phyloP scores from a whole-genome alignment of 2,797 vertebrate species.

The Sebastiscus albofasciatus region DNA sequence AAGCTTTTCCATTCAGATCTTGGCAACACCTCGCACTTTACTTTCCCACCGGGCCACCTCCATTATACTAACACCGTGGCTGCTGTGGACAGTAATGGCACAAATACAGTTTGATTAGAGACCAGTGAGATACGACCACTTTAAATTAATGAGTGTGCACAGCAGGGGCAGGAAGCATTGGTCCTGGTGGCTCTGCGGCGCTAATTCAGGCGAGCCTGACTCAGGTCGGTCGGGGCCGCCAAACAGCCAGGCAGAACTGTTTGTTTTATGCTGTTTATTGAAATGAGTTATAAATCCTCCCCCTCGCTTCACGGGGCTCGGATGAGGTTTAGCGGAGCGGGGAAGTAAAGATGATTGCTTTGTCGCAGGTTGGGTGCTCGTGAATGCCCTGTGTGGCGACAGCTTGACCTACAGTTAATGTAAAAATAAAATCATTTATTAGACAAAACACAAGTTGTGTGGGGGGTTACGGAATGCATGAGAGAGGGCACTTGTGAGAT shows the following conservation, averaged over 20 bases:
- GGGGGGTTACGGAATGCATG: background rate
- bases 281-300: constrained; percentile 73
- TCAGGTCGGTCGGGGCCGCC: constrained; percentile 37
- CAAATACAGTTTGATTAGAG: constrained; percentile 77
- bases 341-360: constrained; percentile 63
- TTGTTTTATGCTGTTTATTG: constrained; percentile 77
- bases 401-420: constrained; percentile 46
- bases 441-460: constrained; percentile 17
- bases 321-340: constrained; percentile 48
- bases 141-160: constrained; percentile 76
- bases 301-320: constrained; percentile 22
- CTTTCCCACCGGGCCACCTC: constrained; percentile 58
- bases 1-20: constrained; percentile 66
- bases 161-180: constrained; percentile 49
- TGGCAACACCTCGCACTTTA: constrained; percentile 63
- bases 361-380: constrained; percentile 44
- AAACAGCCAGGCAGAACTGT: constrained; percentile 60
- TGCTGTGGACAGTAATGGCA: constrained; percentile 65
- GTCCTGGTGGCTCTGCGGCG: constrained; percentile 58
- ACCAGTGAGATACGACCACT: constrained; percentile 78
- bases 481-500: constrained; percentile 18
- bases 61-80: constrained; percentile 64
- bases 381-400: constrained; percentile 16
- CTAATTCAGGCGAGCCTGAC: constrained; percentile 73
- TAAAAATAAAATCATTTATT: constrained; percentile 46